Evolutionary conservation across 1,140 invertebrate species (phyloP).

Genomic region (Neoseiulus cucumeris): DNA sequence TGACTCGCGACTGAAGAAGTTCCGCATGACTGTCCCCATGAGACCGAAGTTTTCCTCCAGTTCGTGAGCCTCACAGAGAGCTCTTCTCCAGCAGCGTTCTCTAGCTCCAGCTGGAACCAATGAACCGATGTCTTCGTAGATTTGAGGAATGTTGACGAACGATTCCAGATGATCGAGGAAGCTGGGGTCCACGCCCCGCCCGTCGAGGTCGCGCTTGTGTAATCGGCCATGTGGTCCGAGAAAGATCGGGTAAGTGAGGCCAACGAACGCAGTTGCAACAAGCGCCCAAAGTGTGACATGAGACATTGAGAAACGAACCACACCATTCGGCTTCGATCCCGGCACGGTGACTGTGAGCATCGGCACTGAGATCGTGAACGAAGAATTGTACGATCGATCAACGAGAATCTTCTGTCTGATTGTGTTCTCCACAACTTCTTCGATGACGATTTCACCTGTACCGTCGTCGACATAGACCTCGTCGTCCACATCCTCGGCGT

Average conservation of each 20-base stretch:
- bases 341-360: neutral
- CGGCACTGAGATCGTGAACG: neutral
- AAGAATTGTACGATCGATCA: neutral
- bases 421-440: neutral
- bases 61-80: neutral
- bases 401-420: neutral
- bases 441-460: neutral
- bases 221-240: constrained; percentile 1
- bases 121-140: neutral
- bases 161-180: neutral
- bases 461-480: too few species aligned
- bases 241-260: neutral
- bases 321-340: neutral
- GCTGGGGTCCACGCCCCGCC: neutral
- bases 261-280: neutral
- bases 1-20: neutral
- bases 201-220: neutral
- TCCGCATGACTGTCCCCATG: neutral
- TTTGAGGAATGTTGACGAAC: neutral
- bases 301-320: neutral
- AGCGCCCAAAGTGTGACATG: neutral
- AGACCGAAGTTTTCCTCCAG: neutral
- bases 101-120: neutral
- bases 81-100: neutral
- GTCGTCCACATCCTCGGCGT: too few species aligned